Percentiles rank a stretch among this genome's conserved stretches.
Evolutionary conservation across 2,888 invertebrate genomes (phyloP).

Genomic region (Entomobrya proxima): DNA sequence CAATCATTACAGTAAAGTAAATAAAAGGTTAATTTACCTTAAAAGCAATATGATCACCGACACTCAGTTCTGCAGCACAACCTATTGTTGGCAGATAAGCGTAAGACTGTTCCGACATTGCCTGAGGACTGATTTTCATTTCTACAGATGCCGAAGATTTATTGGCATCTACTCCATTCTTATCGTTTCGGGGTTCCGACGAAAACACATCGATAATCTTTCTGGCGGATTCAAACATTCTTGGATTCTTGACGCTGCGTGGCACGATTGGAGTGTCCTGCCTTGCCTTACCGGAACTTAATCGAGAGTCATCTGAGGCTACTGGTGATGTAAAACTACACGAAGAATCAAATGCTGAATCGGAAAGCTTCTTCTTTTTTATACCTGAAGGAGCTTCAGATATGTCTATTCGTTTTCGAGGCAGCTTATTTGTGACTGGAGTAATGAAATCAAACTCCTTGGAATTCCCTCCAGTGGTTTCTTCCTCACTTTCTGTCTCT

Average conservation of each 20-base stretch:
- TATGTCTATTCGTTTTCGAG: background rate
- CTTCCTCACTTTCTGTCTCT: slow-evolving; percentile 53
- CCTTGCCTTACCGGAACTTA: slow-evolving; percentile 13
- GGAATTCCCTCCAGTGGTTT: background rate
- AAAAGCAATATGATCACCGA: slow-evolving; percentile 59
- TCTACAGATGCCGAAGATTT: background rate
- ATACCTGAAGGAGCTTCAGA: background rate
- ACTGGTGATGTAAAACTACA: slow-evolving; percentile 18
- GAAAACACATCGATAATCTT: slow-evolving; percentile 21
- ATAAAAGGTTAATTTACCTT: slow-evolving; percentile 38
- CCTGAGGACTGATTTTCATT: too few species aligned
- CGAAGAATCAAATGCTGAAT: slow-evolving; percentile 16
- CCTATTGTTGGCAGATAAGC: background rate
- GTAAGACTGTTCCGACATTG: background rate
- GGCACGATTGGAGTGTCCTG: slow-evolving; percentile 67
- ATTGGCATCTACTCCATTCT: background rate
- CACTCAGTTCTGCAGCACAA: slow-evolving; percentile 7
- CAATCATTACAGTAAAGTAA: too few species aligned
- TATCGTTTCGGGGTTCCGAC: background rate
- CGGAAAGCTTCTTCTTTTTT: slow-evolving; percentile 29
- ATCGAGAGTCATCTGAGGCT: background rate
- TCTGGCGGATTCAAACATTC: slow-evolving; percentile 28
- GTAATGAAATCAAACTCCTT: slow-evolving; percentile 34
- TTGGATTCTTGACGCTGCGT: slow-evolving; percentile 60
- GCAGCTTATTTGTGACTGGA: background rate